Evolutionary conservation across 2,888 invertebrate species (phyloP).

Genomic region (Myopa testacea): DNA sequence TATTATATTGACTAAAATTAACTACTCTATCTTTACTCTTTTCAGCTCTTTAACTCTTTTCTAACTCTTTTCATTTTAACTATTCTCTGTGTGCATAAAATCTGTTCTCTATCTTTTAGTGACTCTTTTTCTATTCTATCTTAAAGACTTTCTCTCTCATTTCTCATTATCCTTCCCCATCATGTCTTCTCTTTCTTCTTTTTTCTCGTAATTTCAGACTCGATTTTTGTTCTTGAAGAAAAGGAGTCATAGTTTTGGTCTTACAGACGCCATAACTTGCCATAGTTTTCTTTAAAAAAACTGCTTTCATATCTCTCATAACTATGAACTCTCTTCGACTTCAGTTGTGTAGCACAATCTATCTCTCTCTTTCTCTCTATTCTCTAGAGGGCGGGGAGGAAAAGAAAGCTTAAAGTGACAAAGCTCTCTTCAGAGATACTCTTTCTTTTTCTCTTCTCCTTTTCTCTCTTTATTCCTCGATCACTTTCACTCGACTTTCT

Average conservation of each 20-base stretch:
- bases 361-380: not conserved
- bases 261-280: constrained; percentile 66
- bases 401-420: too few species aligned
- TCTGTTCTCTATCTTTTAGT: constrained; percentile 34
- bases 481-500: constrained; percentile 21
- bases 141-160: not conserved
- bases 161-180: not conserved
- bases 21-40: constrained; percentile 3
- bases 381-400: not conserved
- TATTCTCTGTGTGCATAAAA: too few species aligned
- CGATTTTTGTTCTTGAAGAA: constrained; percentile 16
- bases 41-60: constrained; percentile 7
- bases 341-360: constrained; percentile 46
- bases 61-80: constrained; percentile 3
- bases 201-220: constrained; percentile 24
- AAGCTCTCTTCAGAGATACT: too few species aligned
- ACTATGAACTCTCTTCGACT: constrained; percentile 54
- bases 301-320: constrained; percentile 39
- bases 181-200: constrained; percentile 27
- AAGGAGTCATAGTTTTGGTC: constrained; percentile 62
- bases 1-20: constrained; percentile 36
- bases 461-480: constrained; percentile 18
- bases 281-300: constrained; percentile 56
- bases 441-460: constrained; percentile 18
- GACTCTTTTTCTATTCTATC: constrained; percentile 31